Conservation (phyloP, 2,113 vertebrate species). For the Neodontobutis hainanensis region DNA sequence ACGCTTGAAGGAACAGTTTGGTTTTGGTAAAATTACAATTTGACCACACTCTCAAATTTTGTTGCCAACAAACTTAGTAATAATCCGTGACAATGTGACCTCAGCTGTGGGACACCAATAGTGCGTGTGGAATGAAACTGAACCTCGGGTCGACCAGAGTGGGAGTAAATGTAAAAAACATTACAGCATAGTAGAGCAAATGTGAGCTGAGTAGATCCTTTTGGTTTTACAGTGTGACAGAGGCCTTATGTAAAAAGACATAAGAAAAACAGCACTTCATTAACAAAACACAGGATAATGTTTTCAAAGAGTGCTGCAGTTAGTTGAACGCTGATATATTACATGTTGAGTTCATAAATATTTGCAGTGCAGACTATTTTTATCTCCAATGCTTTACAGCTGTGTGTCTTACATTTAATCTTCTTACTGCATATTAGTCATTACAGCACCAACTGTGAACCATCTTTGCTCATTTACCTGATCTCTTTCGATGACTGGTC, state of each 20-base stretch:
- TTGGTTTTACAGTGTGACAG: conserved; percentile 16
- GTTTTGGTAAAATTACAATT: conserved; percentile 25
- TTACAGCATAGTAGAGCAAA: conserved; percentile 4
- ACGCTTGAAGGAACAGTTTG: background rate
- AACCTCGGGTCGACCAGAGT: conserved; percentile 32
- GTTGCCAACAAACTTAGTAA: conserved; percentile 3
- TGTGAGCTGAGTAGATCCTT: conserved; percentile 15
- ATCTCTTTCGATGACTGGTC: conserved; percentile 56
- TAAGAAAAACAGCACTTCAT: conserved; percentile 21
- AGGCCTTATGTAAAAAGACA: too few species aligned
- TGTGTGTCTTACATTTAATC: too few species aligned
- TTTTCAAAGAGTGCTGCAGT: too few species aligned
- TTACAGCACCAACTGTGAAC: conserved; percentile 4
- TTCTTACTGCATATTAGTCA: conserved; percentile 6
- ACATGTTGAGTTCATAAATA: too few species aligned
- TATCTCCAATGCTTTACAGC: too few species aligned
- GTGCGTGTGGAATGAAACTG: conserved; percentile 22
- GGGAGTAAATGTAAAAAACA: conserved; percentile 66
- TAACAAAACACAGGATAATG: background rate
- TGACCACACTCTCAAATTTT: conserved; percentile 33
- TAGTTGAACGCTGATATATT: background rate
- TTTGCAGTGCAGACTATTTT: too few species aligned
- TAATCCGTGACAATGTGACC: conserved; percentile 38
- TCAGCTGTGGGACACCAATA: conserved; percentile 20
- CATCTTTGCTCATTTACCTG: conserved; percentile 26